A percentile compares a stretch with the other conserved stretches of the same genome.
These are phyloP conservation scores for Trichosurus vulpecula DNA, from an alignment of 2,797 vertebrate genomes.

Conservation along the genomic window DNA sequence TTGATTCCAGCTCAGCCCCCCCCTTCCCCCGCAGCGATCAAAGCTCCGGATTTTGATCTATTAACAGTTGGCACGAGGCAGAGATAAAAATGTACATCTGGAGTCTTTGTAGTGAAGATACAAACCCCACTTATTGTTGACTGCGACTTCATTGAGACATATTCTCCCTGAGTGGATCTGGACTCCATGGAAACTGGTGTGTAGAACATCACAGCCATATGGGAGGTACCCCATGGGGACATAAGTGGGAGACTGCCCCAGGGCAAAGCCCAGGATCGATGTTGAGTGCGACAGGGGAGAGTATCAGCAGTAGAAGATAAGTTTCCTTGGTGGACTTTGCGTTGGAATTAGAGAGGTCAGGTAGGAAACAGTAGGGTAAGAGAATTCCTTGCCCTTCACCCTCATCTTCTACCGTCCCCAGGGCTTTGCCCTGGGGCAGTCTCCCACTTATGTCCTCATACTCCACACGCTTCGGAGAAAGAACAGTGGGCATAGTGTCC, in stretches of 20 bases:
- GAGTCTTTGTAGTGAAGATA: slow-evolving; percentile 27
- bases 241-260: not conserved
- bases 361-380: not conserved
- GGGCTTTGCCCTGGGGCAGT: too few relatives aligned
- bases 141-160: slow-evolving; percentile 46
- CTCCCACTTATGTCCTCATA: too few relatives aligned
- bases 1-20: slow-evolving; percentile 52
- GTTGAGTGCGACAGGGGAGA: not conserved
- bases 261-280: not conserved
- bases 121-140: not conserved
- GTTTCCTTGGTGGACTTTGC: not conserved
- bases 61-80: slow-evolving; percentile 17
- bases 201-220: not conserved
- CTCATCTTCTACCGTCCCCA: not conserved
- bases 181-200: not conserved
- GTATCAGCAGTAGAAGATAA: not conserved
- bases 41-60: slow-evolving; percentile 58
- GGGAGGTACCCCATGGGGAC: not conserved
- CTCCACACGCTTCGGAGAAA: not conserved
- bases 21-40: not conserved
- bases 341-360: not conserved
- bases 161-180: not conserved
- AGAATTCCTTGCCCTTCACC: not conserved
- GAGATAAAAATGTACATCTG: slow-evolving; percentile 66
- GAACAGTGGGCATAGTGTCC: not conserved